Conservation (phyloP, 23 tunicate species). For the Aplidium turbinatum region DNA sequence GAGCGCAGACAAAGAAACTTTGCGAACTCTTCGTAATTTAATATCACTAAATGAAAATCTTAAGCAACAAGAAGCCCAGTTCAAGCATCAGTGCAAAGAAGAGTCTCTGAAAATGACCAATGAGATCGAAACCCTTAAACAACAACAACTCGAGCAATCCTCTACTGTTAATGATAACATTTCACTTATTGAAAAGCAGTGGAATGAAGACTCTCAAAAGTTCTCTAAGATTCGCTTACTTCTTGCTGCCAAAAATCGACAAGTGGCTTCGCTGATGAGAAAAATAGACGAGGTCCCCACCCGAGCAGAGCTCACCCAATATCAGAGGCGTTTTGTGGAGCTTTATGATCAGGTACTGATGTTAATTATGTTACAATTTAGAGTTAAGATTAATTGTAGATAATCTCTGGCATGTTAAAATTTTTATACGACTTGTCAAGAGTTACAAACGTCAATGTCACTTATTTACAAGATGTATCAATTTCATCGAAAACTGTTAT, state of each 20-base stretch:
- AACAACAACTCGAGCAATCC: slow-evolving; percentile 5
- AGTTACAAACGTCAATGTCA: no score
- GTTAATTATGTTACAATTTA: no score
- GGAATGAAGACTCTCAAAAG: slow-evolving; percentile 57
- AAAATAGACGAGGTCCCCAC: slow-evolving; percentile 96
- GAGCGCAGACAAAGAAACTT: slow-evolving; percentile 46
- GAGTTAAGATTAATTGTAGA: no score
- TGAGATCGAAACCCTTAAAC: slow-evolving; percentile 49
- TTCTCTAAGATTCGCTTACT: slow-evolving; percentile 64
- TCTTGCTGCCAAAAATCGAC: slow-evolving; percentile 76
- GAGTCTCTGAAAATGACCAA: slow-evolving; percentile 52
- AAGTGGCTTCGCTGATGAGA: slow-evolving; percentile 55
- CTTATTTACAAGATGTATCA: no score
- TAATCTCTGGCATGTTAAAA: no score
- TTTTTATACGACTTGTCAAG: no score
- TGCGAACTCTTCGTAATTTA: slow-evolving; percentile 51
- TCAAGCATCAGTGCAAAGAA: slow-evolving; percentile 79
- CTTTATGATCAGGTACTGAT: slow-evolving; percentile 81
- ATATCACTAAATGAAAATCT: slow-evolving; percentile 72
- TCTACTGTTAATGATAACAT: slow-evolving; percentile 47
- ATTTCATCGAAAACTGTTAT: no score
- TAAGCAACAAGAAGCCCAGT: slow-evolving; percentile 69
- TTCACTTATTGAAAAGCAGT: slow-evolving; percentile 62
- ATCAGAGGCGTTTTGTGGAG: slow-evolving; percentile 82
- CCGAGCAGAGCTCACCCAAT: slow-evolving; percentile 91